These are phyloP conservation scores for Corydoras sp. DNA, from an alignment of 2,113 vertebrate genomes.

Conservation along the genomic window DNA sequence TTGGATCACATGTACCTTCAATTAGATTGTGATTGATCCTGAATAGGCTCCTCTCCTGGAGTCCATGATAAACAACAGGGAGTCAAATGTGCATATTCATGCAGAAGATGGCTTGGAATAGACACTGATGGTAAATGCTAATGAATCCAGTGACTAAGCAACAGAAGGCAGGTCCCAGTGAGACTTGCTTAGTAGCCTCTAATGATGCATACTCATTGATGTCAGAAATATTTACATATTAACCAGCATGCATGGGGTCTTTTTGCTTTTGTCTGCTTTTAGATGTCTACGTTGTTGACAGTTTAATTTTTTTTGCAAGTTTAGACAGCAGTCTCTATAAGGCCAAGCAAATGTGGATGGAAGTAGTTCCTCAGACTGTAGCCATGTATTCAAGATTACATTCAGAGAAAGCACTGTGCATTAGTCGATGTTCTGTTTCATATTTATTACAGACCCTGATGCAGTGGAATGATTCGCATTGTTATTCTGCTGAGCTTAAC, in stretches of 20 bases:
- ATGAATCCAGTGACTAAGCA: conserved; percentile 31
- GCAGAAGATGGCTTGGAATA: conserved; percentile 20
- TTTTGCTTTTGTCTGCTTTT: too few species aligned
- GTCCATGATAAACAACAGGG: conserved; percentile 16
- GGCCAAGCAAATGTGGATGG: not conserved
- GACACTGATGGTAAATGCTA: conserved; percentile 27
- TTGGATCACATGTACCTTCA: not conserved
- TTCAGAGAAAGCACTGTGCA: conserved; percentile 24
- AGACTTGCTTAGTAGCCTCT: conserved; percentile 33
- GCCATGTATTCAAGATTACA: conserved; percentile 28
- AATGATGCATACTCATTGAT: conserved; percentile 32
- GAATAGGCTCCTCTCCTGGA: conserved; percentile 15
- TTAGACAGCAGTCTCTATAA: not conserved
- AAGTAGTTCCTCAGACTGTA: conserved; percentile 22
- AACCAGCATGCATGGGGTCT: not conserved
- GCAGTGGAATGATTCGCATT: conserved; percentile 27
- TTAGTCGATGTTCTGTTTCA: conserved; percentile 27
- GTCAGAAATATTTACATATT: conserved; percentile 33
- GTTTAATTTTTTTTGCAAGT: too few species aligned
- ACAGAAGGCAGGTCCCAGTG: conserved; percentile 25
- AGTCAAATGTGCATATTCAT: conserved; percentile 17
- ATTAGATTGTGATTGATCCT: conserved; percentile 5
- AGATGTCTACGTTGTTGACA: too few species aligned
- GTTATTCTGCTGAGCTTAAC: conserved; percentile 35
- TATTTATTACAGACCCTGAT: conserved; percentile 31